Base-by-base conservation (phyloP, 2,113 vertebrate species). In the Xiphorhynchus elegans region DNA sequence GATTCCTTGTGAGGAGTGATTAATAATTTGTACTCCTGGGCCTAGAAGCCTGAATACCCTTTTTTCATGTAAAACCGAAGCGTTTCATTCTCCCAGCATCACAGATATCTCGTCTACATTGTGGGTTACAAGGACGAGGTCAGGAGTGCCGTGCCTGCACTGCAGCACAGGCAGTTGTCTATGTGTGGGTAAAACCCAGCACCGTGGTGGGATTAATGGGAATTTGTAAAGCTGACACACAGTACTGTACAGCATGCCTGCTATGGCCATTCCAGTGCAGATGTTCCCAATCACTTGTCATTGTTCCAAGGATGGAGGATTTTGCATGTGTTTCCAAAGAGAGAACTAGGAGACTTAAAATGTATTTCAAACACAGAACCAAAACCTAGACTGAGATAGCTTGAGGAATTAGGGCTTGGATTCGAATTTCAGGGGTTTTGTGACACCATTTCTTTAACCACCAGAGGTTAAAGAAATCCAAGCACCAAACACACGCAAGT, bases 11-110 rank as follows among this genome's bases (percentile, higher is more conserved):
- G 96, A 96, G 96, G 83, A 96, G 97, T 93, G 96, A 97, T 97
- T 97, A 96, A 98, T 97, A 97, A 97, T 97, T 97, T 96, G 95
- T 97, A 97, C 87, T 96, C 97, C 96, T 97, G 91, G 90, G 80
- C 89, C 93, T 42, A 25, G 89, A 37, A 87, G 94, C 83, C 79
- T 93, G 96, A 97, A 97, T 97, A 94, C 89, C 87, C 96, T 69
- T 97, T 97, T 97, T 96, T 97, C 90, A 97, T 97, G 97, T 96
- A 97, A 98, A 97, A 91, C 87, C 83, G 86, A 93, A 91, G 93
- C 75, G 4, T 97, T 97, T 92, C 92, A 95, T 93, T 97, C 96
- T 97, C 95, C 87, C 96, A 40, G 75, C 84, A 95, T 95, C 94
- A 91, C 84, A 94, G 95, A 97, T 97, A 96, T 96, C 95, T 97